phyloP scores from a whole-genome alignment of 2,797 vertebrate genomes.

The Myotis planiceps region DNA sequence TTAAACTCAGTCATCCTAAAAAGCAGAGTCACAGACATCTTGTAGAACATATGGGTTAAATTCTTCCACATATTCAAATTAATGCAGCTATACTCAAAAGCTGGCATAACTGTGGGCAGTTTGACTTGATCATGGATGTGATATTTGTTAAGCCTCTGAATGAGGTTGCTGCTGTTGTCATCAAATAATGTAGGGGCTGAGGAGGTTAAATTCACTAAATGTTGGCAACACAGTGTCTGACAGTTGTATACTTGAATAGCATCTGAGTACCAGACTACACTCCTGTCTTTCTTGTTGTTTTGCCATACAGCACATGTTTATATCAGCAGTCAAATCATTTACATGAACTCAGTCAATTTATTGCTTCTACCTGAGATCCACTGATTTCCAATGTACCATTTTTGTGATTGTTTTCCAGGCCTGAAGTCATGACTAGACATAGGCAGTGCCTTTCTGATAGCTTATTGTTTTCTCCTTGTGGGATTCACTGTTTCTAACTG shows the following conservation, averaged over 20 bases:
- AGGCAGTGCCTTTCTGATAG: neutral
- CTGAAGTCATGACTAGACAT: conserved; percentile 48
- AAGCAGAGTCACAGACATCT: neutral
- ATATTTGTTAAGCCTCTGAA: neutral
- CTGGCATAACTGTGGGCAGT: neutral
- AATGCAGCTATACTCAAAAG: neutral
- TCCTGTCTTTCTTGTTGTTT: conserved; percentile 16
- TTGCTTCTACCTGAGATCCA: conserved; percentile 41
- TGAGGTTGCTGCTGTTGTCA: neutral
- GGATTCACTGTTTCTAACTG: conserved; percentile 59
- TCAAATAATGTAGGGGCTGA: neutral
- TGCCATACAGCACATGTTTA: neutral
- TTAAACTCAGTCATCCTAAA: neutral
- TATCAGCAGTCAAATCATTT: conserved; percentile 55
- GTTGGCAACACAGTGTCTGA: neutral
- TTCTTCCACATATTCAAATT: neutral
- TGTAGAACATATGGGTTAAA: neutral
- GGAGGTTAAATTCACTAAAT: neutral
- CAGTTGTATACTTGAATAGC: conserved; percentile 16
- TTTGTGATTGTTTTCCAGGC: conserved; percentile 73
- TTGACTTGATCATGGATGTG: neutral
- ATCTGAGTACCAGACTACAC: conserved; percentile 38
- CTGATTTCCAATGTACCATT: conserved; percentile 61
- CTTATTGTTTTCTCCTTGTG: conserved; percentile 56
- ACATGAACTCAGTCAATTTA: conserved; percentile 54